These are phyloP conservation scores for Microcebus murinus DNA, from an alignment of 2,113 vertebrate species.

Conservation along the genomic window DNA sequence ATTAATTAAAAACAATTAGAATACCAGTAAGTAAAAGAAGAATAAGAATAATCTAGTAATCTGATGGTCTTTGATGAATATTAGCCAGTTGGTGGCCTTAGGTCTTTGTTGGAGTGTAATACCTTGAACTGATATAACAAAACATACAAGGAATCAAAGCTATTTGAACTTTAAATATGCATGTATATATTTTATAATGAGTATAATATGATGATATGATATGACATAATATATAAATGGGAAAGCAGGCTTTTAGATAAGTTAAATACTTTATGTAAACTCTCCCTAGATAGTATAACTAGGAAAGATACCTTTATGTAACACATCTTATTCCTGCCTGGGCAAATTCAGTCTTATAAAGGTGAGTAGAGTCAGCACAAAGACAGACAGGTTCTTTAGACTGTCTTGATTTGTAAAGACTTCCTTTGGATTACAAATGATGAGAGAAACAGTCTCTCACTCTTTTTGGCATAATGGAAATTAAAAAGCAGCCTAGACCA, in stretches of 20 bases:
- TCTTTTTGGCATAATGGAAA: slow-evolving; percentile 6
- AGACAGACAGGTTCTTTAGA: neutral
- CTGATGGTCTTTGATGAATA: neutral
- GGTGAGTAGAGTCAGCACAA: neutral
- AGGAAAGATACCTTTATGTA: neutral
- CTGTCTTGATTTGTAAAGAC: slow-evolving; percentile 10
- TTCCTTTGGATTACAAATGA: neutral
- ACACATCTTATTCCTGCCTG: neutral
- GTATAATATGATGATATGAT: neutral
- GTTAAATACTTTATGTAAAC: neutral
- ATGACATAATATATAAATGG: neutral
- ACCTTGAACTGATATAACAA: neutral
- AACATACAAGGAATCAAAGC: neutral
- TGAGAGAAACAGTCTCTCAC: neutral
- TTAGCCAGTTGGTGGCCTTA: neutral
- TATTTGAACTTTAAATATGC: neutral
- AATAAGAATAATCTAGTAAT: neutral
- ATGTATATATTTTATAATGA: neutral
- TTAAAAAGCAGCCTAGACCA: neutral
- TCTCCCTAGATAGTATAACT: neutral
- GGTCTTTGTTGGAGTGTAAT: neutral
- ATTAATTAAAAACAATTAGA: slow-evolving; percentile 29
- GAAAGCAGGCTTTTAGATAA: neutral
- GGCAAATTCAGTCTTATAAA: neutral
- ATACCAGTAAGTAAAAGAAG: neutral